Base-by-base conservation (phyloP, 2,888 invertebrate genomes). In the Rhagium mordax region DNA sequence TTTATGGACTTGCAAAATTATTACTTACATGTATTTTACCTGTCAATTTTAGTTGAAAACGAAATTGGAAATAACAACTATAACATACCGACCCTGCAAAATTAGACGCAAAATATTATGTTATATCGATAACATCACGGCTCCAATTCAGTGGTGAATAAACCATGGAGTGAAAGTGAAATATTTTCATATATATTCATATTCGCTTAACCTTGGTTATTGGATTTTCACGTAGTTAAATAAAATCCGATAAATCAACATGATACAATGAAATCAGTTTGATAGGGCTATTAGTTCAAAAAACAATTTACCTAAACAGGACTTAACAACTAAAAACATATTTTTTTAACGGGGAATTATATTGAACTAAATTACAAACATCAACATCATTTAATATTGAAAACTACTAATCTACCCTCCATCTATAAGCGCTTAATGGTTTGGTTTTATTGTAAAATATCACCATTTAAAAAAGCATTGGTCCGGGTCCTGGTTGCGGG, bases 241-340 rank as follows among this genome's bases (percentile, higher is more conserved):
- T 55, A 55, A 59, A 59, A 15, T 29, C 59, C 29, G 33, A 59
- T 59, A 33, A 33, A 59, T 59, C 33, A 33, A 59, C 59, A 29
- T 29, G 18, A 33, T 15, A 59, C 59, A 59, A 59, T 18, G 8
- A 41, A 59, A 59, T 6, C 49, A 16, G 16, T 8, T 49, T 49
- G 6, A 18, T 29, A 24, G 15, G 3, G 29, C 18, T 29, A 16
- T 59, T 59, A 59, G 29, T 59, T n/a, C n/a, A 8, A 59, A 59
- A 59, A 59, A 59, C 59, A 59, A 59, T 59, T 59, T 33, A 24
- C n/a, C n/a, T n/a, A 16, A 29, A 57, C 16, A 5, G 29, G 33
- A n/a, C 29, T 5, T 4, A 41, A n/a, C 5, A 13, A 41, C 29
- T 33, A 15, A 18, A 29, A 59, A 59, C 5, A 33, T 33, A 59